Base-by-base conservation (phyloP, 2,113 vertebrate genomes). In the Tachysurus fulvidraco region DNA sequence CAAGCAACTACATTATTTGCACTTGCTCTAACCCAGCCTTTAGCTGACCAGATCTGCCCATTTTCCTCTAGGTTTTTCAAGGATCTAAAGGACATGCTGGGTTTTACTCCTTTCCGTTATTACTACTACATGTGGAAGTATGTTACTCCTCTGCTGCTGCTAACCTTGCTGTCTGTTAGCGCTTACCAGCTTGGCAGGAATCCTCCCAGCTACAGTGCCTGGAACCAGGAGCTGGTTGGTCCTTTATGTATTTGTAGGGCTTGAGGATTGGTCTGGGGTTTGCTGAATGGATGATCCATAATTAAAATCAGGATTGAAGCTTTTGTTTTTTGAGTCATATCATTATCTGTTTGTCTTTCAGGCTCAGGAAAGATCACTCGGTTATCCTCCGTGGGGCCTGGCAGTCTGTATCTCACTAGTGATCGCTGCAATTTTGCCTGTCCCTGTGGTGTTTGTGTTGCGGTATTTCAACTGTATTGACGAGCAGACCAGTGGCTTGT, bases 101-200 rank as follows among this genome's bases (percentile, higher is more conserved):
- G 98, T 28, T 99, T 99, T 91, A 94, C 94, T 62, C 98, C 98
- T 54, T 96, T 93, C 90, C 95, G 92, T 36, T 98, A 96, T 92
- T 99, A 98, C 91, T 99, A 98, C 90, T 99, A 99, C 91, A 98
- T 97, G 95, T 99, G 98, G 98, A 99, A 99, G 94, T 99, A 96
- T 81, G 88, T 99, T 90, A 98, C 98, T 41, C 98, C 98, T 81
- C 88, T 97, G 86, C 94, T 99, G 83, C 92, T 99, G 67, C 79
- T 96, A 54, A 93, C 94, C 28, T 94, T 99, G 87, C 92, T 99
- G 76, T 87, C 92, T 83, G 93, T 96, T 92, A 98, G 97, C 84
- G 54, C 96, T 88, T 93, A 97, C 90, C 97, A 99, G 94, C 95
- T 99, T 95, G 91, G 90, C 89, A 94, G 97, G 93, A 97, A 94